Conservation (phyloP, 92 coral and sea anemone genomes). For the Porites evermanni region DNA sequence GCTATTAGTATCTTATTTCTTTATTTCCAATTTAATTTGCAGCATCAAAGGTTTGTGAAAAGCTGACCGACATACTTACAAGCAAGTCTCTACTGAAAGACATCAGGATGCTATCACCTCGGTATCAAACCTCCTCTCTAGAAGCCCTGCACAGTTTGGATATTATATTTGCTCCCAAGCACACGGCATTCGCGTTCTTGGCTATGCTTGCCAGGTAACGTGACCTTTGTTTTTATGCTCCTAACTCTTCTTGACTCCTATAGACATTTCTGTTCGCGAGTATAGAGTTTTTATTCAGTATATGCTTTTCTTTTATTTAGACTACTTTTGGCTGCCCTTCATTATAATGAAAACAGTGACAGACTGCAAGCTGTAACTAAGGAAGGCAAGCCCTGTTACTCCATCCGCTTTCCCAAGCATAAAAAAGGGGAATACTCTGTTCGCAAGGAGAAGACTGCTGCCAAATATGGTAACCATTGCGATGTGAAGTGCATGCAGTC, state of each 20-base stretch:
- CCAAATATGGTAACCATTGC: conserved; percentile 6
- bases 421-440: conserved; percentile 29
- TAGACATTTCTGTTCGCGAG: too few species aligned
- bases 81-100: conserved; percentile 35
- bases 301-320: neutral
- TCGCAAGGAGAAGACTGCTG: conserved; percentile 4
- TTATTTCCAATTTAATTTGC: neutral
- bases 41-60: conserved; percentile 41
- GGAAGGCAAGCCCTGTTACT: conserved; percentile 33
- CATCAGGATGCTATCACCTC: conserved; percentile 32
- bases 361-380: conserved; percentile 27
- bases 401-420: conserved; percentile 17
- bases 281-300: too few species aligned
- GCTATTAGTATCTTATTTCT: neutral
- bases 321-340: conserved; percentile 41
- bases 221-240: neutral
- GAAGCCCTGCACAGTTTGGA: conserved; percentile 56
- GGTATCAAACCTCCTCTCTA: conserved; percentile 42
- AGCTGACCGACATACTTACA: conserved; percentile 13
- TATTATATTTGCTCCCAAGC: conserved; percentile 48
- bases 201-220: conserved; percentile 44
- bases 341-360: conserved; percentile 43
- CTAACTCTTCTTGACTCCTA: too few species aligned
- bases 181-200: conserved; percentile 43
- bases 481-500: neutral